Evolutionary conservation across 2,888 invertebrate genomes (phyloP), one percentile per base, ranked within the genome.

Genomic region (Bimastos eiseni): DNA sequence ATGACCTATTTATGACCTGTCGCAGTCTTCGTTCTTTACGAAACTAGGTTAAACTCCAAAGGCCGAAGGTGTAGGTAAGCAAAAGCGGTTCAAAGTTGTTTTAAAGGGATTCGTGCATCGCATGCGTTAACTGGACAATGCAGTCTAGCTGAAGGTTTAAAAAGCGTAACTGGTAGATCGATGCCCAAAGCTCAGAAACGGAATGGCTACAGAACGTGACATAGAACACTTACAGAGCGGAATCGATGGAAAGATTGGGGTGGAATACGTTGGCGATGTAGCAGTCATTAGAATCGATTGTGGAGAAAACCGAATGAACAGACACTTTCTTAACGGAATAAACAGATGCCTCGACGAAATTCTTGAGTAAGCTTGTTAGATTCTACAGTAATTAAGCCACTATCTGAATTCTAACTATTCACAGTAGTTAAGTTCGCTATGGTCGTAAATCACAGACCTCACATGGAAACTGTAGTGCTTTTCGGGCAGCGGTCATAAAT

Each of bases 331-430:
- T 0, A 90, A 89, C 21, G 86, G 83, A 84, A 83, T 93, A 30
- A 91, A 92, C 55, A 41, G 89, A 21, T 91, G 92, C 0, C 90
- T 93, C 4, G 93, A 93, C 89, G 89, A 92, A 84, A 92, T 93
- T 88, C 92, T 93, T 91, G 92, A 92, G 93, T 93, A 70, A n/a
- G 89, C 83, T 70, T 11, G 11, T 70, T 70, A 70, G 30, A 30
- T 70, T 8, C 4, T 70, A 11, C 70, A n/a, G 44, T 44, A 13
- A 15, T 11, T 70, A 70, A 70, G n/a, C 70, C 70, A n/a, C 70
- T n/a, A 21, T 49, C 44, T 44, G 41, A n/a, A n/a, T n/a, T n/a
- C 41, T 41, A 41, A 41, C 41, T 41, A 41, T 6, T n/a, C n/a
- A n/a, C n/a, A n/a, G n/a, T n/a, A n/a, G n/a, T n/a, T n/a, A n/a